Conservation (phyloP, 1,140 invertebrate species). For the Diachasma alloeum region DNA sequence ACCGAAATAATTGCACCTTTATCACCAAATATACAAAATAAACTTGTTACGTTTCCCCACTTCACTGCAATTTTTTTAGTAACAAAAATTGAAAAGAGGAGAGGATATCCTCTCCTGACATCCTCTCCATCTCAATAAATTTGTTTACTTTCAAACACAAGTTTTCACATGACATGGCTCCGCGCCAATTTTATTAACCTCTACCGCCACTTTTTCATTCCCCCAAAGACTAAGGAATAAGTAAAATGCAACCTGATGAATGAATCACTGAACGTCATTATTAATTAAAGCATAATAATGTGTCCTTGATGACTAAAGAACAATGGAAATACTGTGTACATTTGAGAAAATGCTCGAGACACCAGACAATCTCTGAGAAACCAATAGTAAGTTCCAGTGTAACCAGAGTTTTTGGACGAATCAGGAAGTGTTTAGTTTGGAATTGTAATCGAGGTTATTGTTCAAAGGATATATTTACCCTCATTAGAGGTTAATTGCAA, state of each 20-base stretch:
- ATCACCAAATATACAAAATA: too few relatives aligned
- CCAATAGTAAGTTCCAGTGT: too few relatives aligned
- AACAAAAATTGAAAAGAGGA: too few relatives aligned
- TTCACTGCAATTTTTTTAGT: too few relatives aligned
- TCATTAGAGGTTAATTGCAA: slow-evolving; percentile 38
- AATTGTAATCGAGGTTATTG: not conserved
- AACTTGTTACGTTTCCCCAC: too few relatives aligned
- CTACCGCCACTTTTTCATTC: not conserved
- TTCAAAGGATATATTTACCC: slow-evolving; percentile 31
- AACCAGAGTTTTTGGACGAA: not conserved
- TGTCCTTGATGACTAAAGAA: not conserved
- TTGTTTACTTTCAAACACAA: not conserved
- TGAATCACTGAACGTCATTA: not conserved
- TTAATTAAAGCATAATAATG: not conserved
- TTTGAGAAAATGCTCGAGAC: not conserved
- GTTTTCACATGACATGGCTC: not conserved
- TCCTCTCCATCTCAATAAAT: not conserved
- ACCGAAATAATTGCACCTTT: not conserved
- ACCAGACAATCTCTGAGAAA: not conserved
- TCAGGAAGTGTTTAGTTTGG: not conserved
- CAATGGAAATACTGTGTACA: not conserved
- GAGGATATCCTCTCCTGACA: not conserved
- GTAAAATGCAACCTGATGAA: not conserved
- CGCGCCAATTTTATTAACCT: slow-evolving; percentile 11
- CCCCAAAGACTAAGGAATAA: not conserved